phyloP scores from a whole-genome alignment of 2,888 invertebrate genomes.

The Limnephilus marmoratus region DNA sequence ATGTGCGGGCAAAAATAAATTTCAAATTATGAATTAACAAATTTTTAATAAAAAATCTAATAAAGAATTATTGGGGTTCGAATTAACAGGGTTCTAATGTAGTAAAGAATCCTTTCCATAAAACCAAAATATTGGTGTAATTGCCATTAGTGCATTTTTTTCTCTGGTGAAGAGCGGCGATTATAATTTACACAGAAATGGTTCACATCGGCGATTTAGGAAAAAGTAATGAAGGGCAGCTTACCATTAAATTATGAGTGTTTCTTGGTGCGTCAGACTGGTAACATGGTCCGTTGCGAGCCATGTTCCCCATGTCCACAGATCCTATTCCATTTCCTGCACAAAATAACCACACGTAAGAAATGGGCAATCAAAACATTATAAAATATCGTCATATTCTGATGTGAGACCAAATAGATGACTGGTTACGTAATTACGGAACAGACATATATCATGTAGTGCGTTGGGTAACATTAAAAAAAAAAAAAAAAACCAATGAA shows the following conservation, averaged over 20 bases:
- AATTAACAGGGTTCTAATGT: too few relatives aligned
- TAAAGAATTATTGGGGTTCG: too few relatives aligned
- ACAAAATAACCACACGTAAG: not conserved
- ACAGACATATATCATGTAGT: too few relatives aligned
- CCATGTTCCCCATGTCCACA: constrained; percentile 74
- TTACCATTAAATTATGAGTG: constrained; percentile 76
- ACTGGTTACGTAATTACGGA: too few relatives aligned
- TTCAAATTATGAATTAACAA: too few relatives aligned
- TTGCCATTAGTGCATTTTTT: not conserved
- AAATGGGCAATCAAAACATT: not conserved
- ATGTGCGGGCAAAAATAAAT: too few relatives aligned
- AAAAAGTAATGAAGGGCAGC: not conserved
- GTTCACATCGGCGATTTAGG: too few relatives aligned
- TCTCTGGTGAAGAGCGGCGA: not conserved
- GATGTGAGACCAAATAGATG: not conserved
- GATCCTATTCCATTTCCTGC: constrained; percentile 73
- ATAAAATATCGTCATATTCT: not conserved
- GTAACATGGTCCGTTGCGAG: constrained; percentile 75
- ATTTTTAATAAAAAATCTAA: too few relatives aligned
- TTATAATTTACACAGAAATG: not conserved
- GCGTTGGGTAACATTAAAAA: too few relatives aligned
- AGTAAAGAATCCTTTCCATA: not conserved
- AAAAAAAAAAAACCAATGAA: too few relatives aligned
- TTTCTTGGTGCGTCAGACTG: constrained; percentile 74
- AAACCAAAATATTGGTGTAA: not conserved